A percentile compares a stretch with the other conserved stretches of the same genome.
Conservation (phyloP, 2,113 vertebrate genomes). For the Stegostoma tigrinum region DNA sequence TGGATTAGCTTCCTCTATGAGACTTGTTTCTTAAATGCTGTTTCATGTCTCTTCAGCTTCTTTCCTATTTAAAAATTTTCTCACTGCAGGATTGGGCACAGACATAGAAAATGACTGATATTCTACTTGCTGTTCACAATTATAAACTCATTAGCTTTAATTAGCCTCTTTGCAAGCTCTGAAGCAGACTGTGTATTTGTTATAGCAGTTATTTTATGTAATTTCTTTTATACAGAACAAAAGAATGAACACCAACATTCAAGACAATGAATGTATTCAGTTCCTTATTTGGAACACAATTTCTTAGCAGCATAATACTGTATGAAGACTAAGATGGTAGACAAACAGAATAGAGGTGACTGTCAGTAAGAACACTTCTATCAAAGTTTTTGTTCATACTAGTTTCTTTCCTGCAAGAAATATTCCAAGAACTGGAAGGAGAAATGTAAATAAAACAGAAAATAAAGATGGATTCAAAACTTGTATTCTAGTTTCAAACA, state of each 20-base stretch:
- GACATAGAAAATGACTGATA: slow-evolving; percentile 25
- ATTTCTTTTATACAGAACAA: slow-evolving; percentile 19
- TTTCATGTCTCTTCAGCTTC: background rate
- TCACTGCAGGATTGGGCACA: background rate
- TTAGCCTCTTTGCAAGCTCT: slow-evolving; percentile 30
- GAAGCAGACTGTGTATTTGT: slow-evolving; percentile 18
- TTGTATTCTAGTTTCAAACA: background rate
- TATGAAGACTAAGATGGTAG: background rate
- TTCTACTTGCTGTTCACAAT: slow-evolving; percentile 22
- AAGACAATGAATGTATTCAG: background rate
- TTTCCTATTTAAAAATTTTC: background rate
- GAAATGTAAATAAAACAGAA: background rate
- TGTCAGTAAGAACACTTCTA: background rate
- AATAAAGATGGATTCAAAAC: background rate
- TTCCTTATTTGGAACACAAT: slow-evolving; percentile 22
- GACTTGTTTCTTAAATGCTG: background rate
- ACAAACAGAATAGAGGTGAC: background rate
- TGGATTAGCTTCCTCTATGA: background rate
- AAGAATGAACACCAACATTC: slow-evolving; percentile 8
- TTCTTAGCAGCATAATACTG: background rate
- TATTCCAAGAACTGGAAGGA: background rate
- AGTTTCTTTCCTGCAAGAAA: background rate
- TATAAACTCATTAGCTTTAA: slow-evolving; percentile 34
- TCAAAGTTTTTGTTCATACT: background rate
- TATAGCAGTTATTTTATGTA: slow-evolving; percentile 6